phyloP scores from a whole-genome alignment of 1,140 invertebrate species.

The Drosophila sucinea region DNA sequence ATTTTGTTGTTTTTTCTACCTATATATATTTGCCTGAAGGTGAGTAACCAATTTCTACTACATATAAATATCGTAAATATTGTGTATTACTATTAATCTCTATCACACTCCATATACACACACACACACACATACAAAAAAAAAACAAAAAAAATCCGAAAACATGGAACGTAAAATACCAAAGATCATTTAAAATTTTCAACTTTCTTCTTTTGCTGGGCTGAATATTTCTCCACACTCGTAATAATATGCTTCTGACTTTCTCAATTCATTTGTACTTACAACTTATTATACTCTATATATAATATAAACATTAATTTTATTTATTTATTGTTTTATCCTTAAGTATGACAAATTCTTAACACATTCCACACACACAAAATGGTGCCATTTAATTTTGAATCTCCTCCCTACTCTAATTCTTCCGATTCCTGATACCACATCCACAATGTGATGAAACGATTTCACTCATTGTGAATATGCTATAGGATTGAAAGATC shows the following conservation, averaged over 20 bases:
- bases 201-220: not conserved
- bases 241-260: constrained; percentile 2
- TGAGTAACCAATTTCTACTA: not conserved
- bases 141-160: not conserved
- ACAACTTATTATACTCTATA: not conserved
- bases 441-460: not conserved
- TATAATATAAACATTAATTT: constrained; percentile 10
- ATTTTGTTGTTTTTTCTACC: not conserved
- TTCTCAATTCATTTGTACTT: not conserved
- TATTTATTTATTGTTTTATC: constrained; percentile 53
- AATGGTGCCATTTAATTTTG: constrained; percentile 70
- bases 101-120: not conserved
- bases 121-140: not conserved
- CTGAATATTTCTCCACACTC: not conserved
- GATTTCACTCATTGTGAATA: not conserved
- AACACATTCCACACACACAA: constrained; percentile 64
- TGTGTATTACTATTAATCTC: not conserved
- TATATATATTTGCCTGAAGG: constrained; percentile 1
- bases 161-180: not conserved
- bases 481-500: not conserved
- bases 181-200: not conserved
- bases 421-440: constrained; percentile 13
- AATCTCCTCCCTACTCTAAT: constrained; percentile 47
- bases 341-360: constrained; percentile 42
- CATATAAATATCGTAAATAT: not conserved